A percentile compares a stretch with the other conserved stretches of the same genome.
Conservation (phyloP, 2,888 invertebrate species). For the Acrobasis repandana region DNA sequence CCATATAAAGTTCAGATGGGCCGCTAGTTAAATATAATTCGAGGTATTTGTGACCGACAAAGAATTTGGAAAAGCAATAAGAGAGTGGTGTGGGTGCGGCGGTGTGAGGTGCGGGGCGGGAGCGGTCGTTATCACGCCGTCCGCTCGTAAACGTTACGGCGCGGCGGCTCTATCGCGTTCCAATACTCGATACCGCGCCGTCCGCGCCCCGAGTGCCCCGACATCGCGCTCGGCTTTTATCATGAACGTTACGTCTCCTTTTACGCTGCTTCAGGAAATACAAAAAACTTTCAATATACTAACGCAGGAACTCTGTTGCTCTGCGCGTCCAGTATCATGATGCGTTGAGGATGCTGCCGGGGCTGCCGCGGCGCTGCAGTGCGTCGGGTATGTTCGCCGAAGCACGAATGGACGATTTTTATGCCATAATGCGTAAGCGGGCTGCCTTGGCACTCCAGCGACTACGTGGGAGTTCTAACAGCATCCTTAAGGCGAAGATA, state of each 20-base stretch:
- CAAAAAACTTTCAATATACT: neutral
- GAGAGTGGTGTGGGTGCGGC: slow-evolving; percentile 2
- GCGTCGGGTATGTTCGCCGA: no score
- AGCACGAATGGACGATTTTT: no score
- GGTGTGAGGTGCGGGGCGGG: neutral
- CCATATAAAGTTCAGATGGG: no score
- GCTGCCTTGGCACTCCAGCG: no score
- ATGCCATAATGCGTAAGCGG: no score
- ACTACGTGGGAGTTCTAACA: no score
- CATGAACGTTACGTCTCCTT: slow-evolving; percentile 5
- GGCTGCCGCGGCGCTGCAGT: no score
- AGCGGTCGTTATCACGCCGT: slow-evolving; percentile 5
- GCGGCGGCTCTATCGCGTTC: neutral
- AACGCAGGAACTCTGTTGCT: no score
- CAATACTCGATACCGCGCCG: slow-evolving; percentile 7
- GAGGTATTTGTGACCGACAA: neutral
- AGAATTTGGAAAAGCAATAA: slow-evolving; percentile 16
- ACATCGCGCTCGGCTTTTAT: slow-evolving; percentile 5
- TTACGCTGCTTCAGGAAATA: neutral
- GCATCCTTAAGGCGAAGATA: no score
- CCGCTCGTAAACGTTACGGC: slow-evolving; percentile 13
- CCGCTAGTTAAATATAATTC: no score
- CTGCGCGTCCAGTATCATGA: no score
- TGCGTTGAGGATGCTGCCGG: no score
- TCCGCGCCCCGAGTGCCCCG: neutral